A percentile compares a stretch with the other conserved stretches of the same genome.
phyloP scores from a whole-genome alignment of 2,113 vertebrate genomes.

The Pelusios castaneus region DNA sequence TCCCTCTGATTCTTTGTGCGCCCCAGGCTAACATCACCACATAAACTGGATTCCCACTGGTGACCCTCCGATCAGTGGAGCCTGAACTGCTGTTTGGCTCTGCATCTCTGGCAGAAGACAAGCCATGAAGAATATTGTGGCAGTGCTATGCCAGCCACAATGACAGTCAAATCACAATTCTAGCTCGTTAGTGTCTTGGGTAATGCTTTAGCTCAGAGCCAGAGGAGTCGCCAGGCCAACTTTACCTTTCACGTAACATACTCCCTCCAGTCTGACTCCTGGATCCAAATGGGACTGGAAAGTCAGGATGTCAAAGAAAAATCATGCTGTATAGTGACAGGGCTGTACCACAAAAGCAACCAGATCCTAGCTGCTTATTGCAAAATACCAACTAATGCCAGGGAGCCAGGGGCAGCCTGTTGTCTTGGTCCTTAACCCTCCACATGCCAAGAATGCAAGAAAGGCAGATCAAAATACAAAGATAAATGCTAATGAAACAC shows the following conservation, averaged over 20 bases:
- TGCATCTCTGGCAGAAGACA: background rate
- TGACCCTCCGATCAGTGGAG: background rate
- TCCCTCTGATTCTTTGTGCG: background rate
- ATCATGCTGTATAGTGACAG: background rate
- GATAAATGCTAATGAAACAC: background rate
- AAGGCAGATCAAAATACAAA: background rate
- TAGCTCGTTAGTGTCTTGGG: background rate
- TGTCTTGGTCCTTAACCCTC: background rate
- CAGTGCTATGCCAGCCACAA: background rate
- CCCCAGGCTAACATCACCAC: background rate
- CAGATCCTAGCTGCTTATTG: background rate
- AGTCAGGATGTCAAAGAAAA: background rate
- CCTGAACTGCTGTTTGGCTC: background rate
- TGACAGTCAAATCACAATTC: rapidly evolving
- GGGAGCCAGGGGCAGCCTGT: background rate
- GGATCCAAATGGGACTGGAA: background rate
- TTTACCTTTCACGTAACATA: background rate
- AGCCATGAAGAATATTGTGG: background rate
- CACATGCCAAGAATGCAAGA: background rate
- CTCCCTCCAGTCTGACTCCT: background rate
- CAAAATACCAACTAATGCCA: background rate
- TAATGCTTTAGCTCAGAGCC: background rate
- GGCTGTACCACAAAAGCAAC: background rate
- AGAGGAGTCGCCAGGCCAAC: background rate
- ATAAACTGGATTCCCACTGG: background rate